These are phyloP conservation scores for Micromys minutus DNA, from an alignment of 2,113 vertebrate genomes.

Conservation along the genomic window DNA sequence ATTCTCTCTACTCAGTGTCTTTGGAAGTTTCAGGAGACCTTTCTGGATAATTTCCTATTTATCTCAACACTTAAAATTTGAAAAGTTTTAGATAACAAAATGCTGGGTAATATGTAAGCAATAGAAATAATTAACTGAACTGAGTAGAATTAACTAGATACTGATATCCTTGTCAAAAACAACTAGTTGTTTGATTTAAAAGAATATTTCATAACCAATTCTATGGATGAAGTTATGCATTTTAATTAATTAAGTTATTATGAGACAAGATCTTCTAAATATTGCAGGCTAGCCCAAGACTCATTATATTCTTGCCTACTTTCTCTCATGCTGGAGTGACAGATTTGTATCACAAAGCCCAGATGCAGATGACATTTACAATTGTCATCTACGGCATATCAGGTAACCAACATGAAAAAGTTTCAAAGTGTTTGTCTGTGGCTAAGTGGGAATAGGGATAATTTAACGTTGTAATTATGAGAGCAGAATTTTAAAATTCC, in stretches of 20 bases:
- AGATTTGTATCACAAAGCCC: neutral
- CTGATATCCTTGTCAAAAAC: neutral
- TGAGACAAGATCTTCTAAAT: neutral
- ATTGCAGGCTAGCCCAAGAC: neutral
- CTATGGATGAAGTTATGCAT: neutral
- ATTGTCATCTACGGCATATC: neutral
- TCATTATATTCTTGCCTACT: neutral
- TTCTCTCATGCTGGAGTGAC: neutral
- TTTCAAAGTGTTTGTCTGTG: slow-evolving; percentile 10
- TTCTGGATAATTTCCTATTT: neutral
- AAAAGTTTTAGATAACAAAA: neutral
- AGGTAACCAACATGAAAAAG: neutral
- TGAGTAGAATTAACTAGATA: neutral
- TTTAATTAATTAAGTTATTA: neutral
- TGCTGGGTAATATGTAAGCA: neutral
- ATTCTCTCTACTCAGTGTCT: neutral
- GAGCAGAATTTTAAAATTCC: neutral
- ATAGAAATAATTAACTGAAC: neutral
- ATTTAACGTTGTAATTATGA: neutral
- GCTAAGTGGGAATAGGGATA: neutral
- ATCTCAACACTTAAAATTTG: neutral
- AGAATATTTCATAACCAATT: neutral
- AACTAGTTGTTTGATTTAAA: neutral
- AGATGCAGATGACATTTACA: neutral
- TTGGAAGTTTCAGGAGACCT: neutral